Evolutionary conservation across 2,797 vertebrate genomes (phyloP), one percentile per base, ranked within the genome.

Genomic region (Platalea minor): DNA sequence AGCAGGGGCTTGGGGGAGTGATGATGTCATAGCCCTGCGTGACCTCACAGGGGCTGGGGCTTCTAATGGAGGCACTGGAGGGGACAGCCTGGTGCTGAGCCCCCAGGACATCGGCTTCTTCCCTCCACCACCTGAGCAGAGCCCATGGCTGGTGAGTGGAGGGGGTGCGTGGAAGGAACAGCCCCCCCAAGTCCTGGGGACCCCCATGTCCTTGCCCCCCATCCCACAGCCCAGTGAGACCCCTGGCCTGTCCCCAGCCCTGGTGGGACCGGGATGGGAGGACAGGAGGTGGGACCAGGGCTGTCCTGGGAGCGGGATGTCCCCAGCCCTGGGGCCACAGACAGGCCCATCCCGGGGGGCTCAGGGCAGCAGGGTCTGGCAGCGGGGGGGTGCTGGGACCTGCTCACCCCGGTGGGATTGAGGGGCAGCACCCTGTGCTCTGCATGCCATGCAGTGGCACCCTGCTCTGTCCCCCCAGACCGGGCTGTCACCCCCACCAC

Each of bases 1-100:
- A 17, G 45, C 3, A 13, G 39, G 39, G 23, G 11, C 17, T 19
- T 1, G 5, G n/a, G 26, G 37, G 10, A 39, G 39, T 3, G 5
- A 8, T 20, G 82, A 25, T 33, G 65, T 20, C 72, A 50, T 3
- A 50, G n/a, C 16, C 9, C 45, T 43, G 14, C 0, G 2, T 67
- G 48, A 33, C 16, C 8, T 78, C 35, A 5, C 23, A 31, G 19
- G 45, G 28, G 5, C 21, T 17, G 28, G 13, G 20, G 61, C 10
- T 24, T 31, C 43, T 17, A 2, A 0, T 9, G 13, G 35, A 9
- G 24, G 8, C 13, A 9, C 5, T 1, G 13, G 25, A 17, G 61
- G 56, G 73, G 28, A 46, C 8, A 21, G 28, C 5, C 25, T 3
- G 29, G 43, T 24, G 39, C 28, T 35, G 77, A n/a, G 29, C 20